Evolutionary conservation across 2,797 vertebrate genomes (phyloP), one percentile per base, ranked within the genome.

Genomic region (Pantherophis alleghaniensis): DNA sequence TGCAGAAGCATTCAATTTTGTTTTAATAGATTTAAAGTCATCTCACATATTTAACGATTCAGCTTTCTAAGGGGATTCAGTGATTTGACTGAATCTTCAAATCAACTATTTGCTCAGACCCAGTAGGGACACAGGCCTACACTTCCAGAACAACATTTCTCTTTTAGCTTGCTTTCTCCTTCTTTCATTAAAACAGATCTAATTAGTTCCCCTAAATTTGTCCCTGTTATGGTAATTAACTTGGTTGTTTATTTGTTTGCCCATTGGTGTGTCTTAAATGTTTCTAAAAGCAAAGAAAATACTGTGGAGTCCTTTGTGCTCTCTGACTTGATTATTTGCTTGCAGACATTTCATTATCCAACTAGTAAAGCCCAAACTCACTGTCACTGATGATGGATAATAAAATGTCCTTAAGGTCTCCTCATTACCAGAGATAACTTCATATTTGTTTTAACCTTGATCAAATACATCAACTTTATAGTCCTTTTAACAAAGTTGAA

Each of bases 211-310:
- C 0, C 37, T 4, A 2, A 18, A 92, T 59, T 90, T 90, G 86
- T 37, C 93, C n/a, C 37, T 86, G 4, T 93, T 90, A 87, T 94
- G 12, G 28, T 94, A 95, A 94, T 94, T 94, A 94, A 92, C 92
- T 89, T 79, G 91, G 86, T 94, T 93, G 93, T 86, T 93, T n/a
- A 86, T 96, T 91, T 93, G 20, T 93, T 95, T 96, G 66, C 93
- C 26, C 32, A 87, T 94, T 79, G 88, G 86, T 94, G 61, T 93
- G 95, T n/a, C 61, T 59, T 56, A 93, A 59, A 18, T 51, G 91
- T 91, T 88, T 91, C 79, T 56, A 74, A 92, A 91, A 87, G 56
- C 37, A 14, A 90, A 90, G 66, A 87, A 94, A 93, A 96, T 79
- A 79, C 20, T 22, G 37, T 42, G 20, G 37, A 24, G 74, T 42